Evolutionary conservation across 2,797 vertebrate genomes (phyloP).

Genomic region (Neosalanx taihuensis): DNA sequence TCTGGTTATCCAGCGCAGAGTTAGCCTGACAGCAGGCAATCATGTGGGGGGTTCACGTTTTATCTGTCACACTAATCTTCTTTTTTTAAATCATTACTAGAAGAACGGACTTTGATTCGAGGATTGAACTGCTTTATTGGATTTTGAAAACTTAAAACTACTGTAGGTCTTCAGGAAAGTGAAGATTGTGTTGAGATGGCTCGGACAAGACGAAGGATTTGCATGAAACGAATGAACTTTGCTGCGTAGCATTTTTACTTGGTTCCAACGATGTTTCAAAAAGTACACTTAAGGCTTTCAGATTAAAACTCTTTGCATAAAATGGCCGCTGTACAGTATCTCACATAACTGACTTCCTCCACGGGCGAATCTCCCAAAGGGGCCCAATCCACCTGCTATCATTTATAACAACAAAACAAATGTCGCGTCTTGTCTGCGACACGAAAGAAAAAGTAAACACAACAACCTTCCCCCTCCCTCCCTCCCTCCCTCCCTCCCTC

Average conservation of each 20-base stretch:
- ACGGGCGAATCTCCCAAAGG: no score
- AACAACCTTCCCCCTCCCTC: no score
- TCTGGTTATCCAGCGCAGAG: slow-evolving; percentile 69
- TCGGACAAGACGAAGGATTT: neutral
- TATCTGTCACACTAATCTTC: slow-evolving; percentile 66
- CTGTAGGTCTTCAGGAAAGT: slow-evolving; percentile 27
- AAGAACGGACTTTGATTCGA: slow-evolving; percentile 52
- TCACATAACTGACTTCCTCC: no score
- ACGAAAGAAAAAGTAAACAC: neutral
- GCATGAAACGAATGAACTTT: neutral
- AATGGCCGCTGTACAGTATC: no score
- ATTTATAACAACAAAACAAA: neutral
- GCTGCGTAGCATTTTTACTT: neutral
- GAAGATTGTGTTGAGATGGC: slow-evolving; percentile 10
- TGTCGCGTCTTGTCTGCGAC: no score
- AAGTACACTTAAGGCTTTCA: no score
- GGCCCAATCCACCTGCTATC: neutral
- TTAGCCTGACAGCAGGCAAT: slow-evolving; percentile 70
- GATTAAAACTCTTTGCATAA: no score
- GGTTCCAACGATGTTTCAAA: neutral
- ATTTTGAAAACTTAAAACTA: slow-evolving; percentile 53
- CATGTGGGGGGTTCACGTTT: slow-evolving; percentile 66
- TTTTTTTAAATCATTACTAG: slow-evolving; percentile 28
- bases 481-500: no score
- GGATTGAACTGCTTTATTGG: slow-evolving; percentile 47